Base-by-base conservation (phyloP, 2,888 invertebrate species). In the Caenorhabditis sp. region DNA sequence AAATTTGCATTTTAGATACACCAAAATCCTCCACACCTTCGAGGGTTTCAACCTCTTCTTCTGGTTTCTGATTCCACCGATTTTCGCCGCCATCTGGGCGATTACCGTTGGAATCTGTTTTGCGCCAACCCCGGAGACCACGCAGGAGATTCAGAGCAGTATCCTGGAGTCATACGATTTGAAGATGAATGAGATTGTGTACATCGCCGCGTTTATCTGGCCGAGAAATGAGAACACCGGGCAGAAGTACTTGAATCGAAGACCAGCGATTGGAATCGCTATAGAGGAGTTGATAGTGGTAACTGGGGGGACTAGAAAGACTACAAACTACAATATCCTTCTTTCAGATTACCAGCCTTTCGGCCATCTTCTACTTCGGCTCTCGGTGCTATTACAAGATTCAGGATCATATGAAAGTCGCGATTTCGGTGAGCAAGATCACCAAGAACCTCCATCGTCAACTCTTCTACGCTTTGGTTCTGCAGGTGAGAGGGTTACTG, bases 141-240 rank as follows among this genome's bases (percentile, higher is more conserved):
- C 54, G 8, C 5, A 2, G 6, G 69, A 69, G n/a, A 70, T 77
- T 31, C 38, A 26, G 6, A 16, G 41, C 16, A 77, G 77, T 59
- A 77, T 77, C 69, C 44, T 69, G 22, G 63, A 77, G 1, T 61
- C 77, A 3, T 77, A 77, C 54, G 77, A 77, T 31, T 14, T 77
- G 22, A 16, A 61, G 24, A 49, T 77, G 19, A 5, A 38, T 16
- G 54, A 63, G 8, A 77, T 77, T 54, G 77, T 77, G 10, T 77
- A 77, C 31, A 69, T 77, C 12, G 77, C 77, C 7, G 77, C 77
- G 41, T 77, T 68, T 38, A 63, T 77, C 5, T 77, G 77, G 77
- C 77, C 77, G 10, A 58, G 12, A 16, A 54, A 70, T 7, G n/a
- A 38, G 14, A 10, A 0, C 2, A 69, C 61, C 0, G 69, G 63